These are phyloP conservation scores for Chorisops tibialis DNA, from an alignment of 2,888 invertebrate genomes.

Conservation along the genomic window DNA sequence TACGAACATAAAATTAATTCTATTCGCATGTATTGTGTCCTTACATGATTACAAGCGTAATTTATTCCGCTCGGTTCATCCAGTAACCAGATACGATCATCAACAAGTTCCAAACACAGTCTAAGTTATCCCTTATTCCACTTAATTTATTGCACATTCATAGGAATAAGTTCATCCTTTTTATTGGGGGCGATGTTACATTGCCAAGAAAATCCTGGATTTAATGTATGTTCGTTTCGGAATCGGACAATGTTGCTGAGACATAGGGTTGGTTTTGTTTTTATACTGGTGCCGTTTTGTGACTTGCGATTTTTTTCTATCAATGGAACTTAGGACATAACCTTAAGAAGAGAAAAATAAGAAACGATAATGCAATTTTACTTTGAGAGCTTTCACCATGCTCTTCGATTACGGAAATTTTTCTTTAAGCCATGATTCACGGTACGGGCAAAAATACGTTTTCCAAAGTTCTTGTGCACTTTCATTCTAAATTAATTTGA, in stretches of 20 bases:
- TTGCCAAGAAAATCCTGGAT: neutral
- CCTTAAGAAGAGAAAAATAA: too few species aligned
- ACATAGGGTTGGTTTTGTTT: neutral
- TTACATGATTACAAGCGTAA: constrained; percentile 7
- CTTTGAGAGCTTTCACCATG: too few species aligned
- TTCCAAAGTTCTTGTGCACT: too few species aligned
- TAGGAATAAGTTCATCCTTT: constrained; percentile 4
- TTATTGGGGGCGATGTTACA: neutral
- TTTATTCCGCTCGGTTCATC: constrained; percentile 6
- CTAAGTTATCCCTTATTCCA: constrained; percentile 14
- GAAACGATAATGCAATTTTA: too few species aligned
- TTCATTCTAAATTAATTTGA: too few species aligned
- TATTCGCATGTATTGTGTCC: constrained; percentile 5
- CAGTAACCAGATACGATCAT: constrained; percentile 3
- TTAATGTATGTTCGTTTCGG: neutral
- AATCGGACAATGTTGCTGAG: constrained; percentile 12
- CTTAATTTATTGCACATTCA: constrained; percentile 7
- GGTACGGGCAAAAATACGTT: too few species aligned
- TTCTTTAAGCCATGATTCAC: too few species aligned
- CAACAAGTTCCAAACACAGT: constrained; percentile 1
- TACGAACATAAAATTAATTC: neutral
- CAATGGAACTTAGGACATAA: too few species aligned
- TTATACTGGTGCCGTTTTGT: too few species aligned
- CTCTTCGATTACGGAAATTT: too few species aligned
- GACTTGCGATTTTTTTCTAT: too few species aligned